Evolutionary conservation across 2,113 vertebrate species (phyloP).

Genomic region (Oxyruncus cristatus): DNA sequence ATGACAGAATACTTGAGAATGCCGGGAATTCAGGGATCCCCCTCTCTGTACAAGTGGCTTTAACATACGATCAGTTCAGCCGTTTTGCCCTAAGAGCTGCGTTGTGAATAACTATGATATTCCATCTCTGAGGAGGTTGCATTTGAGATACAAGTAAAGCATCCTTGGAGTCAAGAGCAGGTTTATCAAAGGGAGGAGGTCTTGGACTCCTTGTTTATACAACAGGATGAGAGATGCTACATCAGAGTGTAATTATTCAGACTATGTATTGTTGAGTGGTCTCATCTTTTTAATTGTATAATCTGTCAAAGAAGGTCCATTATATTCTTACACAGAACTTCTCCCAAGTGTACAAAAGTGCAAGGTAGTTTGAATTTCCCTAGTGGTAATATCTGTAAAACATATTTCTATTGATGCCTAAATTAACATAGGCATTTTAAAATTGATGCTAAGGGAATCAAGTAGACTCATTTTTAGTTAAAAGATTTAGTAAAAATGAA

Average conservation of each 20-base stretch:
- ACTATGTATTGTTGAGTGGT: neutral
- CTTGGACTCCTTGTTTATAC: neutral
- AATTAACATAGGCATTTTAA: neutral
- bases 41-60: neutral
- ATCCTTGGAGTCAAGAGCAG: neutral
- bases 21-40: neutral
- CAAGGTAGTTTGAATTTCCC: neutral
- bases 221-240: neutral
- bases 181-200: neutral
- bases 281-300: neutral
- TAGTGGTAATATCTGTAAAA: neutral
- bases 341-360: neutral
- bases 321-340: neutral
- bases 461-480: neutral
- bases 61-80: neutral
- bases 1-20: neutral
- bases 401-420: neutral
- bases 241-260: neutral
- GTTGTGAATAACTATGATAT: neutral
- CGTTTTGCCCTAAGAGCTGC: neutral
- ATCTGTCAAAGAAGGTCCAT: neutral
- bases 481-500: neutral
- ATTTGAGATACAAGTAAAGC: neutral
- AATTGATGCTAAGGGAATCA: neutral
- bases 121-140: neutral